phyloP scores from a whole-genome alignment of 2,888 invertebrate species.

The Tetanocera ferruginea region DNA sequence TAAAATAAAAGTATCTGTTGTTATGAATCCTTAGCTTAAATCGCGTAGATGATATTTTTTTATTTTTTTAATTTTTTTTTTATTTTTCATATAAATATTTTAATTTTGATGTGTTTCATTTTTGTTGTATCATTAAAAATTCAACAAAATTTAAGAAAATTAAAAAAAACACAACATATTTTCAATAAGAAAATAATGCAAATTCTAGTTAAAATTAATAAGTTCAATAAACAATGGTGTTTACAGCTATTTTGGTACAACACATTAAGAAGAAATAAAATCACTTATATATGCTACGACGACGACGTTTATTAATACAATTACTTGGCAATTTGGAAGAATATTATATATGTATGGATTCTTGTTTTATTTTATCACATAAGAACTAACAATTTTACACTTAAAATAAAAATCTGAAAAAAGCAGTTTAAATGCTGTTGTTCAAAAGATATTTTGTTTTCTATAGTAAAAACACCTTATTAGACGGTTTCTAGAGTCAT shows the following conservation, averaged over 20 bases:
- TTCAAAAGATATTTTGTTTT: too few species aligned
- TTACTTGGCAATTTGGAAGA: background rate
- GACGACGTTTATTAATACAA: background rate
- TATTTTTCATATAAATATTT: background rate
- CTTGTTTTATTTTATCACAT: background rate
- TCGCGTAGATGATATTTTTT: background rate
- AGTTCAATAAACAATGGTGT: background rate
- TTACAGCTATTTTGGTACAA: constrained; percentile 12
- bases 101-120: background rate
- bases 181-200: background rate
- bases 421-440: background rate
- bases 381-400: too few species aligned
- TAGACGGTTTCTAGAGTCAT: too few species aligned
- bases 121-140: background rate
- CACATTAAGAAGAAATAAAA: constrained; percentile 10
- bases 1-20: background rate
- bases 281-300: constrained; percentile 9
- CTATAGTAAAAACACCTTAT: too few species aligned
- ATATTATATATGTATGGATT: background rate
- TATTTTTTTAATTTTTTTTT: background rate
- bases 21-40: background rate
- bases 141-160: background rate
- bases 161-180: background rate
- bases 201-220: background rate
- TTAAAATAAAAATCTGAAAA: too few species aligned